A percentile compares a stretch with the other conserved stretches of the same genome.
phyloP scores from a whole-genome alignment of 2,888 invertebrate species.

The Oligia fasciuncula region DNA sequence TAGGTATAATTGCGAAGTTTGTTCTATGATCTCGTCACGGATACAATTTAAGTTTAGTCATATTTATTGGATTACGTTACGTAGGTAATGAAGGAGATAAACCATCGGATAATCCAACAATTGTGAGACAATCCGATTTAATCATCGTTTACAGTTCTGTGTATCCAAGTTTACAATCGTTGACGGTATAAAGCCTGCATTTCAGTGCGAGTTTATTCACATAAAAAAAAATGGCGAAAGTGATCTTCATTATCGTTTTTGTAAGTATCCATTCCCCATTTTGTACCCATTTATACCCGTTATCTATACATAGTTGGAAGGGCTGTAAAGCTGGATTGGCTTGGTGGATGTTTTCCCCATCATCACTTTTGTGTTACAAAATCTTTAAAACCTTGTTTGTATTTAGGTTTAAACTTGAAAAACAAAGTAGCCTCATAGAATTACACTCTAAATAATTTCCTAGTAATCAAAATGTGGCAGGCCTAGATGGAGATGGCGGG shows the following conservation, averaged over 20 bases:
- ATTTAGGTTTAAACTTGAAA: background rate
- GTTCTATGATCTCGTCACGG: background rate
- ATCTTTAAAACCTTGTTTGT: background rate
- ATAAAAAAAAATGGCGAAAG: constrained; percentile 51
- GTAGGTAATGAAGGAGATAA: constrained; percentile 38
- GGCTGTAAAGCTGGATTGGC: background rate
- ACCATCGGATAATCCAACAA: constrained; percentile 42
- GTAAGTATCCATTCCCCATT: constrained; percentile 37
- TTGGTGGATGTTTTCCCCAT: background rate
- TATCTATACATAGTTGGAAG: background rate
- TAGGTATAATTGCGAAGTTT: background rate
- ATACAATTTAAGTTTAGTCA: constrained; percentile 4
- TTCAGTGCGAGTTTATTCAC: constrained; percentile 32
- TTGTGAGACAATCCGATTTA: constrained; percentile 38
- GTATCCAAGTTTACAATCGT: constrained; percentile 52
- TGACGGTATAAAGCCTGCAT: constrained; percentile 54
- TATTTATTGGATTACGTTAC: constrained; percentile 24
- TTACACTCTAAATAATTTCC: background rate
- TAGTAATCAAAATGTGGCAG: background rate
- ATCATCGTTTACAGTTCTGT: constrained; percentile 29
- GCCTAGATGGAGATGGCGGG: too few species aligned
- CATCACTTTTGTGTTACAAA: background rate
- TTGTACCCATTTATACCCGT: too few species aligned
- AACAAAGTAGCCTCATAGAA: background rate
- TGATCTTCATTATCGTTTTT: constrained; percentile 50